Conservation (phyloP, 2,888 invertebrate species). For the Volucella zonaria region DNA sequence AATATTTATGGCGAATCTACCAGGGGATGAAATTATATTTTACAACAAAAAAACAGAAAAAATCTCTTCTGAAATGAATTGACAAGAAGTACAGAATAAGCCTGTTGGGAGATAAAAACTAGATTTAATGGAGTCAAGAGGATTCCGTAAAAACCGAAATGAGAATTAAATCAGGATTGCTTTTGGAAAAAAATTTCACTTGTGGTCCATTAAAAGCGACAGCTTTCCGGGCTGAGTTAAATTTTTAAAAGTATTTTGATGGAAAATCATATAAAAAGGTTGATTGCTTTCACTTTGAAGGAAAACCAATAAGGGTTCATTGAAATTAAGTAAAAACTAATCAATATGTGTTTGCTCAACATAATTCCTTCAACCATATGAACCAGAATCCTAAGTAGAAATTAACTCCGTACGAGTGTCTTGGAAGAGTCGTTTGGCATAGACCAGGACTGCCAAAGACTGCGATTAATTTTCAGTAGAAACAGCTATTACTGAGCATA, state of each 20-base stretch:
- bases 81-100: neutral
- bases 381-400: no score
- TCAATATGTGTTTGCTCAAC: no score
- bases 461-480: no score
- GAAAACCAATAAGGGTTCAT: no score
- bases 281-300: neutral
- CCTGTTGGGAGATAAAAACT: constrained; percentile 54
- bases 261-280: constrained; percentile 17
- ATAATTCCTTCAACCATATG: no score
- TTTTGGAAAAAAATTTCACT: constrained; percentile 21
- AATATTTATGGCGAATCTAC: constrained; percentile 68
- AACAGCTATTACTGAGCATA: no score
- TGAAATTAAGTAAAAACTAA: no score
- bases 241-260: constrained; percentile 37
- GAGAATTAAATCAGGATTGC: neutral
- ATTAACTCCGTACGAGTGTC: no score
- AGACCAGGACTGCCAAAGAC: no score
- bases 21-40: constrained; percentile 70
- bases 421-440: no score
- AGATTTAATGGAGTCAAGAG: constrained; percentile 51
- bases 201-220: constrained; percentile 53
- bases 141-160: constrained; percentile 22
- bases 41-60: constrained; percentile 33
- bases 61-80: neutral
- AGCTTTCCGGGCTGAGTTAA: constrained; percentile 47